Conservation (phyloP, 2,113 vertebrate genomes). For the Sebastes fasciatus region DNA sequence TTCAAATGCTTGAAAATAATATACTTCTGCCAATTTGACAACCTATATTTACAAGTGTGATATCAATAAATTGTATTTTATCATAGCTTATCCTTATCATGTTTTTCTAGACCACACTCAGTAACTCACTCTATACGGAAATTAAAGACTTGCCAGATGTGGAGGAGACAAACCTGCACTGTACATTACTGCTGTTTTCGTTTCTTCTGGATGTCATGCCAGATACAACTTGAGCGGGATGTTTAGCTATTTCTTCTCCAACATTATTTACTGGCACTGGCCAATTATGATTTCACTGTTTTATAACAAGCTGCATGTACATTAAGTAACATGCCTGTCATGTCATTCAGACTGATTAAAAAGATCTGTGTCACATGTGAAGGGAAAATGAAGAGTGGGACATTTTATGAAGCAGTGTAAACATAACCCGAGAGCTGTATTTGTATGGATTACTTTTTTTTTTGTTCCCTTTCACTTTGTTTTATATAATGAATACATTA, state of each 20-base stretch:
- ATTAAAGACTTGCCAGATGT: too few species aligned
- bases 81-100: not conserved
- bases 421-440: not conserved
- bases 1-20: not conserved
- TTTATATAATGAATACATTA: slow-evolving; percentile 1
- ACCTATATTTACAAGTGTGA: not conserved
- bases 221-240: not conserved
- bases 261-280: not conserved
- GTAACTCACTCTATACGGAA: too few species aligned
- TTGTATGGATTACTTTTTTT: not conserved
- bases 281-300: not conserved
- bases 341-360: not conserved
- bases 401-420: not conserved
- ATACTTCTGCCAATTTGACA: not conserved
- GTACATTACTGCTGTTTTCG: not conserved
- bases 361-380: not conserved
- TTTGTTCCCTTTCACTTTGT: not conserved
- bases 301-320: not conserved
- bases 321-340: not conserved
- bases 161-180: too few species aligned
- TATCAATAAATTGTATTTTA: not conserved
- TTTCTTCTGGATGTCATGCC: not conserved
- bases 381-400: not conserved
- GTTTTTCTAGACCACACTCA: too few species aligned
- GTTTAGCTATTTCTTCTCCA: not conserved